Evolutionary conservation across 2,797 vertebrate genomes (phyloP).

Genomic region (Mionectes olivaceus): DNA sequence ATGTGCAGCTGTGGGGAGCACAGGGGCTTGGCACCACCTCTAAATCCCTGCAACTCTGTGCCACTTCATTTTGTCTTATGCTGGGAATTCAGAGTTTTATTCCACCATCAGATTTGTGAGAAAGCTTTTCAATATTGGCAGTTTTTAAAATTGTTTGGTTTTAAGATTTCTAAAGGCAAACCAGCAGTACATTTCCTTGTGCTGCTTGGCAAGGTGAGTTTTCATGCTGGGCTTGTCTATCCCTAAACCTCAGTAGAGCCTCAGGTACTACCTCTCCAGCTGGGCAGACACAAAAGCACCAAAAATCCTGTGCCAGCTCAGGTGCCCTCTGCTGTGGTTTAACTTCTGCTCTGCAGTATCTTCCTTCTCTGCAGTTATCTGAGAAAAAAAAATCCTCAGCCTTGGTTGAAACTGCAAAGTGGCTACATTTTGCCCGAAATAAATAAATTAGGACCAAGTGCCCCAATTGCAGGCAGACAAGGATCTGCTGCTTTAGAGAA

Average conservation of each 20-base stretch:
- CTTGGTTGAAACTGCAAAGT: not conserved
- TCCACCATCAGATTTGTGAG: not conserved
- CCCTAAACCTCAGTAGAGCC: not conserved
- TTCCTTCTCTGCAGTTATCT: not conserved
- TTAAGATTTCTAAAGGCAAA: not conserved
- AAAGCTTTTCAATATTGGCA: not conserved
- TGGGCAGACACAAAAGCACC: not conserved
- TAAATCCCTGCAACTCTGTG: not conserved
- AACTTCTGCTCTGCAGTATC: not conserved
- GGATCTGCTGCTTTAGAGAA: not conserved
- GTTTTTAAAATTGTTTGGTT: not conserved
- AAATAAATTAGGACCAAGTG: not conserved
- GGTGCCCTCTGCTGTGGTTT: not conserved
- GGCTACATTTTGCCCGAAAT: not conserved
- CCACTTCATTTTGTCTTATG: not conserved
- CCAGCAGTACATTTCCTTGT: rapidly evolving
- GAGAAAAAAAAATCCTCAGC: not conserved
- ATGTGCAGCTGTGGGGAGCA: not conserved
- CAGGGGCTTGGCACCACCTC: not conserved
- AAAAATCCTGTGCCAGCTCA: not conserved
- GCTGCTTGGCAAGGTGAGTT: not conserved
- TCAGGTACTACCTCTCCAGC: rapidly evolving
- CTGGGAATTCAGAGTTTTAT: not conserved
- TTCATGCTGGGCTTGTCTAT: not conserved
- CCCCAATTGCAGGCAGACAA: not conserved